A percentile compares a stretch with the other conserved stretches of the same genome.
These are phyloP conservation scores for Anoura caudifer DNA, from an alignment of 2,113 vertebrate genomes.

Conservation along the genomic window DNA sequence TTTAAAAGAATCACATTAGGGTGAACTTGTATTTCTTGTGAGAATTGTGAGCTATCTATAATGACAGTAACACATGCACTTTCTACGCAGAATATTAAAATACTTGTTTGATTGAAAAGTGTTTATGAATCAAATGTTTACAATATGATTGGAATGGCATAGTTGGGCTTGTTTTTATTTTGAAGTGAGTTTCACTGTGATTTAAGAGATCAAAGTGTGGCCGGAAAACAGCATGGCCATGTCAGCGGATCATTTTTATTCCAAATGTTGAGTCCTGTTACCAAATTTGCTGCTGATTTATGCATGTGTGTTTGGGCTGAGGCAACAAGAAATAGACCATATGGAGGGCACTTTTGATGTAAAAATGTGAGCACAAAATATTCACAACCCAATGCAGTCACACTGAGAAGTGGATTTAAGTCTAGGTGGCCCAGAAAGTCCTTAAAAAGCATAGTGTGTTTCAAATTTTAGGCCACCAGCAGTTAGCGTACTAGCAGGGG, in stretches of 20 bases:
- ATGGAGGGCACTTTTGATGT: constrained; percentile 33
- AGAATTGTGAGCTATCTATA: constrained; percentile 7
- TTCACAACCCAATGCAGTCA: neutral
- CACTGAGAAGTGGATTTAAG: neutral
- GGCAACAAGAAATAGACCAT: constrained; percentile 47
- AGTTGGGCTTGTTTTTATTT: constrained; percentile 65
- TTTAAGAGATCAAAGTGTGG: constrained; percentile 54
- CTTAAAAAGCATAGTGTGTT: neutral
- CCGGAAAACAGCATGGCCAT: neutral
- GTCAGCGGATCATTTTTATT: constrained; percentile 49
- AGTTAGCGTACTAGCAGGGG: neutral
- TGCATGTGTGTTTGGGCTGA: constrained; percentile 25
- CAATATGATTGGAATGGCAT: constrained; percentile 38
- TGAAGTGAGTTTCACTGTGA: constrained; percentile 43
- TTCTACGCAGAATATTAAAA: constrained; percentile 34
- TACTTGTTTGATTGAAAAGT: constrained; percentile 38
- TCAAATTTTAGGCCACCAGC: neutral
- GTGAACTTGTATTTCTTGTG: constrained; percentile 15
- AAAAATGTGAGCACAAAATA: constrained; percentile 21
- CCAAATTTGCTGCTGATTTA: constrained; percentile 59
- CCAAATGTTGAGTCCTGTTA: constrained; percentile 44
- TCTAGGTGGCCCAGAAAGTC: neutral
- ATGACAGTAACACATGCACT: constrained; percentile 2
- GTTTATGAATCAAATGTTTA: constrained; percentile 39
- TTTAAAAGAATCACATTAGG: constrained; percentile 7